Base-by-base conservation (phyloP, 2,113 vertebrate genomes). In the Harpagus bidentatus region DNA sequence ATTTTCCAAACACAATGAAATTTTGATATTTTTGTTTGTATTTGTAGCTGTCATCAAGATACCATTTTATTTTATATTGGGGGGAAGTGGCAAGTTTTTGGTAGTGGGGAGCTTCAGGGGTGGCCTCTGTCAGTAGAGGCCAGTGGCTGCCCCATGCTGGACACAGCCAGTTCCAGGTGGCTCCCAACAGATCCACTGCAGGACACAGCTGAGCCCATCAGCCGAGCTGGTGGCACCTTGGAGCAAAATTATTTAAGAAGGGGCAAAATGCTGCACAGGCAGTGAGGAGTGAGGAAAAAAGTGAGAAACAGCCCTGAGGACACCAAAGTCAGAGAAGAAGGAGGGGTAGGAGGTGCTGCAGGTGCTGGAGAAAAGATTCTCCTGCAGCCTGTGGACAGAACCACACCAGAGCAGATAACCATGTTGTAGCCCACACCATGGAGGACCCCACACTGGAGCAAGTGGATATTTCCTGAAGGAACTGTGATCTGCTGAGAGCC, bases 401-500 rank as follows among this genome's bases (percentile, higher is more conserved):
- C 6, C 9, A 18, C 5, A 18, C 3, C 11, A 71, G 43, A 77
- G 25, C 7, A 66, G 38, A 59, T 25, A 65, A 36, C 4, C 17
- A 53, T 28, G 34, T 12, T 65, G 23, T 23, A 56, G 36, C 63
- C 58, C 28, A 32, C 6, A 59, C 4, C 12, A 40, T 23, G 29
- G 31, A 32, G 15, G 18, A 50, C 4, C 2, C 8, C 36, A n/a
- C 20, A 40, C 1, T 1, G 3, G 10, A 47, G 23, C 12, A 78
- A 84, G 32, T 11, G 45, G 13, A 10, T 61, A 53, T 66, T 53
- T 66, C 25, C 52, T 47, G 45, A 42, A 59, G 38, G 17, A 83
- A 36, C 5, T 59, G 34, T 66, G 17, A 3, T 42, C 29, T 72
- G 8, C 21, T 53, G 45, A 72, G 5, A 84, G 6, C 6, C n/a